phyloP scores from a whole-genome alignment of 2,113 vertebrate genomes.

The Trematomus loennbergii region DNA sequence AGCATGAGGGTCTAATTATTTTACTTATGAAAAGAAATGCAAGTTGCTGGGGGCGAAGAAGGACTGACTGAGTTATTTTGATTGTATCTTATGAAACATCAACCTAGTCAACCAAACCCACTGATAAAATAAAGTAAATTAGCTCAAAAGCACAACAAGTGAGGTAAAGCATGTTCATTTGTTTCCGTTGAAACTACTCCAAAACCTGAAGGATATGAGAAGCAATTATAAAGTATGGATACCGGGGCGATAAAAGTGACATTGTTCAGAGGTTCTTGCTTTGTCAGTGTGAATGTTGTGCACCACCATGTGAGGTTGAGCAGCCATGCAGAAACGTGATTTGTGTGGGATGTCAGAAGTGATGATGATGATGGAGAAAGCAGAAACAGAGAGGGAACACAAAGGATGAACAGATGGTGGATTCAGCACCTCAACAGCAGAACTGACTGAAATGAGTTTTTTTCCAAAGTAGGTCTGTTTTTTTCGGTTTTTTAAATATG shows the following conservation, averaged over 20 bases:
- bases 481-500: too few relatives aligned
- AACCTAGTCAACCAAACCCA: neutral
- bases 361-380: slow-evolving; percentile 1
- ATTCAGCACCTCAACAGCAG: slow-evolving; percentile 10
- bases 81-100: too few relatives aligned
- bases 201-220: neutral
- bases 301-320: neutral
- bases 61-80: neutral
- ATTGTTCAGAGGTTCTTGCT: neutral
- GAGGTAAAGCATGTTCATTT: too few relatives aligned
- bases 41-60: neutral
- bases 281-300: neutral
- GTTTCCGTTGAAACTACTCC: neutral
- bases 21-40: neutral
- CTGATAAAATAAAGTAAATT: neutral
- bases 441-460: neutral
- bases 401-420: slow-evolving; percentile 8
- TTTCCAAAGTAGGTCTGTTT: too few relatives aligned
- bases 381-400: neutral
- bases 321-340: neutral
- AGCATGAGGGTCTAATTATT: neutral
- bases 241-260: neutral
- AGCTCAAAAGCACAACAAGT: neutral
- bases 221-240: neutral
- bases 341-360: neutral